Evolutionary conservation across 2,113 vertebrate species (phyloP), one percentile per base, ranked within the genome.

Genomic region (Gambusia affinis): DNA sequence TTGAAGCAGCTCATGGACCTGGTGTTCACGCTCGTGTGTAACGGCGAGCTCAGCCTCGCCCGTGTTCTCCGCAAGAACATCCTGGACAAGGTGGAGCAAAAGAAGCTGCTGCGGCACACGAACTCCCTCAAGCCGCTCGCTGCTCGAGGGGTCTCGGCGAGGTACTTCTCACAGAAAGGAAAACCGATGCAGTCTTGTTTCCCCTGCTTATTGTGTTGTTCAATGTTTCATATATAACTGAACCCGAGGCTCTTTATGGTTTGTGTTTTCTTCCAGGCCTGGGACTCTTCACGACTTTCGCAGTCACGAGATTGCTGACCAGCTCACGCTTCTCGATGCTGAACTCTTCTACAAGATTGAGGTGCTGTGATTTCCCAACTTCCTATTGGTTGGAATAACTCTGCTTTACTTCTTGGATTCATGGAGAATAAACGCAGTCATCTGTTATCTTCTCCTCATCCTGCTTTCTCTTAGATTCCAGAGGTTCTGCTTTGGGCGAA

Each of bases 271-370:
- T 67, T 60, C 3, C 93, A 99, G 98, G 90, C 98, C 98, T 0
- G 98, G 98, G 39, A 99, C 97, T 0, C 93, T 99, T 67, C 98
- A 99, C 2, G 98, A 99, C 88, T 99, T 99, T 79, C 98, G 98
- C 85, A 99, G 98, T 81, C 98, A 99, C 3, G 98, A 99, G 80
- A 96, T 99, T 10, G 97, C 98, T 0, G 98, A 99, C 89, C 98
- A 99, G 94, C 95, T 99, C 82, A 99, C 98, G 0, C 95, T 99
- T 54, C 94, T 99, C 1, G 98, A 99, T 0, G 97, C 98, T 0
- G 97, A 99, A 61, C 96, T 99, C 73, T 99, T 99, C 89, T 99
- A 99, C 74, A 99, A 99, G 70, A 99, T 99, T 0, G 98, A 99
- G 97, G 98, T 95, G 84, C 33, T 0, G 22, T 2, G 17, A 3